Percentiles rank a stretch among this genome's conserved stretches.
These are phyloP conservation scores for Spea hammondii DNA, from an alignment of 2,797 vertebrate genomes.

Conservation along the genomic window DNA sequence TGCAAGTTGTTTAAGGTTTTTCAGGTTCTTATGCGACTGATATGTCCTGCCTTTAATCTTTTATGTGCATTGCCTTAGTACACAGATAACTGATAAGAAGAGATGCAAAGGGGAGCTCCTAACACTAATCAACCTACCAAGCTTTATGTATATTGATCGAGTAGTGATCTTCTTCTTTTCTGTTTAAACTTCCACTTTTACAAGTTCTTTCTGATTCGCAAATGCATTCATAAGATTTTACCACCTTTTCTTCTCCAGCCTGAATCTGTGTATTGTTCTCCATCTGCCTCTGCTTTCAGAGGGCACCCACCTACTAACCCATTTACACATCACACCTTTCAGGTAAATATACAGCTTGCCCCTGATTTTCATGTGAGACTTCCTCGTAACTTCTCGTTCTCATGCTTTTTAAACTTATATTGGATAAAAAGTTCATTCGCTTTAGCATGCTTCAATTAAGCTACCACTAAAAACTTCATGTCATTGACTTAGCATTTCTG, in stretches of 20 bases:
- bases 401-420: too few relatives aligned
- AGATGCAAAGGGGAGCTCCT: not conserved
- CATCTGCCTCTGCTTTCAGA: constrained; percentile 67
- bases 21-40: too few relatives aligned
- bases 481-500: too few relatives aligned
- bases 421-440: too few relatives aligned
- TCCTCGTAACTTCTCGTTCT: too few relatives aligned
- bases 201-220: constrained; percentile 34
- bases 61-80: not conserved
- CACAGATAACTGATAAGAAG: not conserved
- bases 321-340: constrained; percentile 67
- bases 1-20: constrained; percentile 30
- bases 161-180: not conserved
- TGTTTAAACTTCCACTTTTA: constrained; percentile 55
- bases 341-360: constrained; percentile 74
- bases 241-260: constrained; percentile 69
- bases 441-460: too few relatives aligned
- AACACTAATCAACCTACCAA: constrained; percentile 43
- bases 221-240: constrained; percentile 60
- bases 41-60: not conserved
- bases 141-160: not conserved
- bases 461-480: too few relatives aligned
- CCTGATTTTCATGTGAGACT: constrained; percentile 43
- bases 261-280: constrained; percentile 68
- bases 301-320: constrained; percentile 70